Percentiles rank a stretch among this genome's conserved stretches.
Evolutionary conservation across 1,140 invertebrate species (phyloP).

Genomic region (Teleopsis dalmanni): DNA sequence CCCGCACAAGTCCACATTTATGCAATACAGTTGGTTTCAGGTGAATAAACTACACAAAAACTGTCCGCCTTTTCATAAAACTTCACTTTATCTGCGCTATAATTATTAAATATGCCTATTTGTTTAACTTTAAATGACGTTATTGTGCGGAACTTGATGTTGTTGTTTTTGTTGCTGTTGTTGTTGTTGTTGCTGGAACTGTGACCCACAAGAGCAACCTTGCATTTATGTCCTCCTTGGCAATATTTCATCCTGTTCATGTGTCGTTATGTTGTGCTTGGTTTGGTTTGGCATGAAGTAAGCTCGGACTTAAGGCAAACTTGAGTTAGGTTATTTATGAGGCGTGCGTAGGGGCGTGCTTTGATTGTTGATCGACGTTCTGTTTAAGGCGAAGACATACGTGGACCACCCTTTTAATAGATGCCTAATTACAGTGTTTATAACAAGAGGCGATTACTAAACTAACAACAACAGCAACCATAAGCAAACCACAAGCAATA

Average conservation of each 20-base stretch:
- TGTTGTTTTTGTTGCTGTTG: background rate
- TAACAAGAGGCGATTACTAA: conserved; percentile 16
- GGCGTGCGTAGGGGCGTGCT: conserved; percentile 16
- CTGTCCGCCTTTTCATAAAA: conserved; percentile 16
- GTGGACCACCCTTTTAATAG: conserved; percentile 18
- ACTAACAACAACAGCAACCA: conserved; percentile 5
- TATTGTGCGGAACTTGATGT: background rate
- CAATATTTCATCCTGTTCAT: conserved; percentile 6
- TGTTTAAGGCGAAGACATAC: conserved; percentile 10
- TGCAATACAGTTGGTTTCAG: conserved; percentile 5
- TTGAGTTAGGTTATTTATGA: conserved; percentile 17
- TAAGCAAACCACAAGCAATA: background rate
- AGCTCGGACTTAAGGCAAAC: background rate
- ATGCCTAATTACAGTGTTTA: conserved; percentile 18
- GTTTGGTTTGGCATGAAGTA: background rate
- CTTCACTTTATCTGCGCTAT: conserved; percentile 6
- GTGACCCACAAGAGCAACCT: too few species aligned
- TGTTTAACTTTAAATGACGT: conserved; percentile 9
- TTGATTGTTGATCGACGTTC: conserved; percentile 14
- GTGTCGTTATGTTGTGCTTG: too few species aligned
- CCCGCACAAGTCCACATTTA: too few species aligned
- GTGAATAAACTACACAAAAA: conserved; percentile 14
- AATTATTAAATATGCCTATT: conserved; percentile 16
- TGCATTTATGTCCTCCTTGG: background rate
- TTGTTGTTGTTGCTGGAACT: too few species aligned